These are phyloP conservation scores for Drosophila cardini DNA, from an alignment of 1,140 invertebrate genomes.

Conservation along the genomic window DNA sequence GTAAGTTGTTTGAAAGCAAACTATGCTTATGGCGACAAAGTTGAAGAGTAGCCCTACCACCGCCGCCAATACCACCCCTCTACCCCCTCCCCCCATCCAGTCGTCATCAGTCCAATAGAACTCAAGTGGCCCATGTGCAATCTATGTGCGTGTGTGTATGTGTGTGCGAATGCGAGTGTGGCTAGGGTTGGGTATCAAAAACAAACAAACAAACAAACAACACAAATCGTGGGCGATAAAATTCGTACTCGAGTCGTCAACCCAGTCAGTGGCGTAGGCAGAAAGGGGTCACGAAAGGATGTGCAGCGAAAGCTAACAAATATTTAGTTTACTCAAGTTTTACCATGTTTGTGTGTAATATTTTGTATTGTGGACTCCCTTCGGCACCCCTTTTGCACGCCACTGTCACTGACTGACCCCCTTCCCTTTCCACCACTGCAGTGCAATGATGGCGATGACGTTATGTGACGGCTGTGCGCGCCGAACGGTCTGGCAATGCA, in stretches of 20 bases:
- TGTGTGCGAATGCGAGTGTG: conserved; percentile 36
- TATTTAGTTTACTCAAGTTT: neutral
- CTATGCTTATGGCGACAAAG: conserved; percentile 38
- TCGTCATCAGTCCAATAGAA: conserved; percentile 21
- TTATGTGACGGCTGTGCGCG: conserved; percentile 66
- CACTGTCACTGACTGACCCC: conserved; percentile 6
- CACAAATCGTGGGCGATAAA: conserved; percentile 77
- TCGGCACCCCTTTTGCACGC: neutral
- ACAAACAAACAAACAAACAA: conserved; percentile 63
- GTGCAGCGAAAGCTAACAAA: neutral
- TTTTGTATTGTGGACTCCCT: neutral
- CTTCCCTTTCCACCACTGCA: conserved; percentile 5
- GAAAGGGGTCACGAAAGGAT: neutral
- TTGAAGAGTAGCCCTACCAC: neutral
- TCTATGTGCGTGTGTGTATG: conserved; percentile 26
- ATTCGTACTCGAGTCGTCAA: conserved; percentile 64
- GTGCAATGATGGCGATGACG: conserved; percentile 60
- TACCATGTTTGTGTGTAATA: neutral
- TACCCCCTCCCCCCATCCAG: neutral
- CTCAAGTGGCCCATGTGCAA: conserved; percentile 48
- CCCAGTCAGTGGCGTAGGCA: conserved; percentile 18
- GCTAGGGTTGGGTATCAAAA: conserved; percentile 64
- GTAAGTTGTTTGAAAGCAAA: conserved; percentile 33
- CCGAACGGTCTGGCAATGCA: conserved; percentile 74
- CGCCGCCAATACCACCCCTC: too few relatives aligned